phyloP scores from a whole-genome alignment of 2,888 invertebrate species.

The Megastigmus dorsalis region DNA sequence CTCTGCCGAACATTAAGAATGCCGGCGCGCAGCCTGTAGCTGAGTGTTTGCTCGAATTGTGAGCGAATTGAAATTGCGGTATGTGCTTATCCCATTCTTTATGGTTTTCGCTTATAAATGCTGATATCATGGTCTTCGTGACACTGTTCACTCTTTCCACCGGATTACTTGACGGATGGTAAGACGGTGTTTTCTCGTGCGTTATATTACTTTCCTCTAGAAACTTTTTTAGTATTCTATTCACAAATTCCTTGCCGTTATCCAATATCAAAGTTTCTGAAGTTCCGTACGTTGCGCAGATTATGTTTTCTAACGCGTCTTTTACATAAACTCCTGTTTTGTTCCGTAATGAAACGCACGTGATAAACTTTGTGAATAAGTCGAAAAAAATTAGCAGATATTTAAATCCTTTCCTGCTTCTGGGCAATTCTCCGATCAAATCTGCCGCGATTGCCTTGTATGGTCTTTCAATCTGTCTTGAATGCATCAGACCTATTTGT shows the following conservation, averaged over 20 bases:
- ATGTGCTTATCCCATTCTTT: no score
- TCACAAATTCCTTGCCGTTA: constrained; percentile 1
- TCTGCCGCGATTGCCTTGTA: no score
- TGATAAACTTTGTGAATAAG: background rate
- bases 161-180: background rate
- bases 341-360: background rate
- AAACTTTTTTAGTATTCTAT: background rate
- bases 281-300: background rate
- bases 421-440: background rate
- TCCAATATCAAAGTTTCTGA: background rate
- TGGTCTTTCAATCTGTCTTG: no score
- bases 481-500: no score
- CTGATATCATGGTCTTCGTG: no score
- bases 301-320: background rate
- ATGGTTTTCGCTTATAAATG: no score
- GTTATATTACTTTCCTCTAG: background rate
- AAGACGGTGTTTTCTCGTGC: background rate
- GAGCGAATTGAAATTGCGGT: no score
- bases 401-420: background rate
- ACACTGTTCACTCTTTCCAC: no score
- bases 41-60: no score
- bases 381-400: background rate
- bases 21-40: no score
- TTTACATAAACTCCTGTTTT: background rate
- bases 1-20: no score